Evolutionary conservation across 2,113 vertebrate species (phyloP).

Genomic region (Phocoena sinus): DNA sequence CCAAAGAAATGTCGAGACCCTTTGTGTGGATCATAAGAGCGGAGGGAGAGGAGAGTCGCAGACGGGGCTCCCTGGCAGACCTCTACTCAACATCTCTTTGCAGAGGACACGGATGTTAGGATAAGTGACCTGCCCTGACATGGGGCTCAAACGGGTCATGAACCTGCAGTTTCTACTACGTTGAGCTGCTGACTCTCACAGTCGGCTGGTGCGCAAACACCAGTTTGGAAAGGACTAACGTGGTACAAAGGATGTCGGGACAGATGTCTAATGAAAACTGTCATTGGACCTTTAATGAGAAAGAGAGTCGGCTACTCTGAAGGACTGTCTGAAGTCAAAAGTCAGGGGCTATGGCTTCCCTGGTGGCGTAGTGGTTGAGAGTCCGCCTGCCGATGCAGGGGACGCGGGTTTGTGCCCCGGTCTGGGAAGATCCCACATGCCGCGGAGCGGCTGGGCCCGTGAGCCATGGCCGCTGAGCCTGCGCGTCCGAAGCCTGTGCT

Average conservation of each 20-base stretch:
- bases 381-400: too few species aligned
- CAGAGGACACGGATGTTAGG: neutral
- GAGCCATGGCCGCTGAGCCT: too few species aligned
- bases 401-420: rapidly evolving
- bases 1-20: rapidly evolving
- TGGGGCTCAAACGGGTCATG: rapidly evolving
- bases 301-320: neutral
- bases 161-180: rapidly evolving
- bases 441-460: rapidly evolving
- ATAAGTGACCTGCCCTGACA: neutral
- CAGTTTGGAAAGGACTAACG: neutral
- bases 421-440: too few species aligned
- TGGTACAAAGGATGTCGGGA: neutral
- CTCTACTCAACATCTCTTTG: neutral
- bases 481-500: too few species aligned
- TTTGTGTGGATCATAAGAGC: rapidly evolving
- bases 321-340: neutral
- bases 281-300: neutral
- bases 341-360: neutral
- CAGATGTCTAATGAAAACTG: neutral
- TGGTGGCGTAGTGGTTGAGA: too few species aligned
- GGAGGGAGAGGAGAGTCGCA: rapidly evolving
- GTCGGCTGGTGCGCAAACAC: rapidly evolving
- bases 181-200: neutral
- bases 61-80: neutral